Evolutionary conservation across 2,888 invertebrate species (phyloP).

Genomic region (Lepidonotus clava): DNA sequence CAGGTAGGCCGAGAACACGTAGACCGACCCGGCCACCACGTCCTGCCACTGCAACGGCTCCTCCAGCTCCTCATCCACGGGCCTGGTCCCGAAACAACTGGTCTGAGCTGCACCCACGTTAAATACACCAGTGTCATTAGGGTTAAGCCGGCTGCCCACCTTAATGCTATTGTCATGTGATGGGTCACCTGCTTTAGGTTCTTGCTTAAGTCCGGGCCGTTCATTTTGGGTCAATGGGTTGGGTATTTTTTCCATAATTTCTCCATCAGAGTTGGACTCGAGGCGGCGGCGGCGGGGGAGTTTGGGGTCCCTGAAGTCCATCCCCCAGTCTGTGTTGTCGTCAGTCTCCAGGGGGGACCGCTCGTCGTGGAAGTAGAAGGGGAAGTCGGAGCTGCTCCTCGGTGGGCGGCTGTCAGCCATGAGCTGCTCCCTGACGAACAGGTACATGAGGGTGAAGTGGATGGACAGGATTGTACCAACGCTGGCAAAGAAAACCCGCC

Average conservation of each 20-base stretch:
- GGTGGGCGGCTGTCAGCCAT: background rate
- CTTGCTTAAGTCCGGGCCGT: too few species aligned
- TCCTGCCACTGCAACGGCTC: slow-evolving; percentile 27
- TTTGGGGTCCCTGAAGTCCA: too few species aligned
- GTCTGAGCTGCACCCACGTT: background rate
- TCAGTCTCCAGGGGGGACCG: slow-evolving; percentile 18
- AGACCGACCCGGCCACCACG: background rate
- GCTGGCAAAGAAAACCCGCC: background rate
- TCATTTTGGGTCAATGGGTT: too few species aligned
- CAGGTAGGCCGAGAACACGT: slow-evolving; percentile 28
- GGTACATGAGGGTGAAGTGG: slow-evolving; percentile 10
- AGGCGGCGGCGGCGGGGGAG: background rate
- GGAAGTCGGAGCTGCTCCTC: background rate
- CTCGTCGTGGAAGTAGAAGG: slow-evolving; percentile 15
- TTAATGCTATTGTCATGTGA: too few species aligned
- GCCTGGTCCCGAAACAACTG: background rate
- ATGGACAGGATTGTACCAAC: background rate
- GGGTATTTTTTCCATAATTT: too few species aligned
- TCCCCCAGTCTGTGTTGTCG: slow-evolving; percentile 5
- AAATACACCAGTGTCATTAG: background rate
- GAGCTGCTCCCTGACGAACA: slow-evolving; percentile 12
- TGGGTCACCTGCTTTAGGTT: too few species aligned
- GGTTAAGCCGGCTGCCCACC: too few species aligned
- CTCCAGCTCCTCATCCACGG: background rate
- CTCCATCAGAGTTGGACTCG: background rate